Evolutionary conservation across 2,113 vertebrate genomes (phyloP), one percentile per base, ranked within the genome.

Genomic region (Phaethon lepturus): DNA sequence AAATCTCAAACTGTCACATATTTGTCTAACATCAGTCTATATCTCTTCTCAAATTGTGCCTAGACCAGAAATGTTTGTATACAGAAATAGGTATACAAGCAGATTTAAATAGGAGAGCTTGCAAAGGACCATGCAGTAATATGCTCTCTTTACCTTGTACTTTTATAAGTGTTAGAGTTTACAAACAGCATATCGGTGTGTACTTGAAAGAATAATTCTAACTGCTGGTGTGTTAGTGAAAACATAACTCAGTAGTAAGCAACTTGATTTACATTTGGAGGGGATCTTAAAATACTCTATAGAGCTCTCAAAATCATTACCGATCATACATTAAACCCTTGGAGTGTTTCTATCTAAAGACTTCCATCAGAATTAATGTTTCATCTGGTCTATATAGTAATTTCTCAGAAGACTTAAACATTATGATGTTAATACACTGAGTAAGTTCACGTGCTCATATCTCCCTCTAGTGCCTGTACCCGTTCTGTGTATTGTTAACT

Each of bases 401-500:
- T 47, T 60, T 81, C 47, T 81, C 47, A 18, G 4, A 58, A 49
- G 31, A 38, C 7, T 31, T 26, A 49, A 79, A 56, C 8, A n/a
- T 16, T 5, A 44, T 6, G 7, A 59, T 22, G 18, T 11, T 76
- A 67, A 67, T 18, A 28, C 10, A 15, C 6, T 17, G 13, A 17
- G 66, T 71, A 79, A 52, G 74, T 75, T 78, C 35, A 87, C 0
- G 29, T 75, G 62, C 53, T 82, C 69, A 25, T 71, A 33, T 93
- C 96, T 96, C 96, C 93, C 95, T 82, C 95, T 96, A 93, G 86
- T 90, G 95, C 40, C 33, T 53, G 23, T n/a, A 72, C 49, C 35
- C 49, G 44, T 49, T 68, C 76, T 17, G 22, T 28, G 22, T 44
- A 45, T 26, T 74, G 81, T 71, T 29, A 71, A 67, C 8, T 18